A percentile compares a stretch with the other conserved stretches of the same genome.
Evolutionary conservation across 2,888 invertebrate genomes (phyloP).

Genomic region (Dugesia japonica): DNA sequence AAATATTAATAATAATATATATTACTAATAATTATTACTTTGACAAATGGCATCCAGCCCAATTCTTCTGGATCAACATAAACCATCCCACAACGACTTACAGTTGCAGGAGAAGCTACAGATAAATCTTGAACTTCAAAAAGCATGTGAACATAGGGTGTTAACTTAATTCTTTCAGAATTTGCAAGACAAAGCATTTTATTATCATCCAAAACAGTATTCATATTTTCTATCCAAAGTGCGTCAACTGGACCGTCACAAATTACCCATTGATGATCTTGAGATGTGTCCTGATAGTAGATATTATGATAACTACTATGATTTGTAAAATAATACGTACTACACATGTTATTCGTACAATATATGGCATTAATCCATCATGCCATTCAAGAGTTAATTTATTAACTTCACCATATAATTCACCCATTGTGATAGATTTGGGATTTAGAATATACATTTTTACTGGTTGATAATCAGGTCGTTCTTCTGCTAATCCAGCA

Average conservation of each 20-base stretch:
- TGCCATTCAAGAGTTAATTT: constrained; percentile 71
- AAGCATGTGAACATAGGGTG: constrained; percentile 72
- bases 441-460: constrained; percentile 68
- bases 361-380: constrained; percentile 66
- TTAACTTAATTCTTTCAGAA: constrained; percentile 72
- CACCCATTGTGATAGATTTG: constrained; percentile 69
- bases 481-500: constrained; percentile 53
- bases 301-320: too few relatives aligned
- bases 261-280: constrained; percentile 70
- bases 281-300: constrained; percentile 43
- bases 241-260: constrained; percentile 79
- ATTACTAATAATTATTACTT: too few relatives aligned
- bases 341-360: constrained; percentile 50
- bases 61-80: constrained; percentile 70
- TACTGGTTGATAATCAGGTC: constrained; percentile 59
- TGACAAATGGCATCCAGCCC: constrained; percentile 63
- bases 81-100: constrained; percentile 66
- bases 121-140: constrained; percentile 63
- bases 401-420: constrained; percentile 72
- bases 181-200: constrained; percentile 79
- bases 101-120: constrained; percentile 78
- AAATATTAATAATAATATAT: too few relatives aligned
- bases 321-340: too few relatives aligned
- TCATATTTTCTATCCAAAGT: constrained; percentile 82
- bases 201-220: constrained; percentile 76